These are phyloP conservation scores for Cyprinodon variegatus DNA, from an alignment of 2,113 vertebrate species.

Conservation along the genomic window DNA sequence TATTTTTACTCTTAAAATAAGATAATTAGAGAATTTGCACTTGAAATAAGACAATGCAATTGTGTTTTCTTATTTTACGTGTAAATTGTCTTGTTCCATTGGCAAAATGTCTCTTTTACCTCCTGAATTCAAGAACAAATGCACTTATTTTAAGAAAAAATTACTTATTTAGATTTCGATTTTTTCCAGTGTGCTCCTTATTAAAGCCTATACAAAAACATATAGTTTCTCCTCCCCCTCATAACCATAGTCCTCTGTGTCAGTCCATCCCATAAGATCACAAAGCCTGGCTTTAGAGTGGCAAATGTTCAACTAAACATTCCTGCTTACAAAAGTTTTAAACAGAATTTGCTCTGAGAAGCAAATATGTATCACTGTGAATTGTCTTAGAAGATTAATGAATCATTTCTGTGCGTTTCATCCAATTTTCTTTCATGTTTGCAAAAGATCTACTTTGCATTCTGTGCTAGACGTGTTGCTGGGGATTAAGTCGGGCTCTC, in stretches of 20 bases:
- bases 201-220: no score
- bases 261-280: background rate
- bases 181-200: no score
- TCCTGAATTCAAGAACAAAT: no score
- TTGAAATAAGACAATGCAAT: no score
- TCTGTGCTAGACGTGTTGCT: background rate
- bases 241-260: background rate
- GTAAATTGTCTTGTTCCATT: no score
- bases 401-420: background rate
- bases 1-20: no score
- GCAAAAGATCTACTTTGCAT: slow-evolving; percentile 17
- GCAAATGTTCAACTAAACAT: background rate
- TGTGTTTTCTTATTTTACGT: no score
- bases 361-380: slow-evolving; percentile 33
- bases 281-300: background rate
- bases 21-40: no score
- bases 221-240: background rate
- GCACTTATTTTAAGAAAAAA: no score
- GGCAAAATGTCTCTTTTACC: no score
- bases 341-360: slow-evolving; percentile 13
- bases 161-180: no score
- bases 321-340: background rate
- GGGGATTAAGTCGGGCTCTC: slow-evolving; percentile 19
- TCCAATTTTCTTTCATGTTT: slow-evolving; percentile 40
- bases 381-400: slow-evolving; percentile 49